Evolutionary conservation across 2,113 vertebrate species (phyloP), one percentile per base, ranked within the genome.

Genomic region (Dipodomys merriami): DNA sequence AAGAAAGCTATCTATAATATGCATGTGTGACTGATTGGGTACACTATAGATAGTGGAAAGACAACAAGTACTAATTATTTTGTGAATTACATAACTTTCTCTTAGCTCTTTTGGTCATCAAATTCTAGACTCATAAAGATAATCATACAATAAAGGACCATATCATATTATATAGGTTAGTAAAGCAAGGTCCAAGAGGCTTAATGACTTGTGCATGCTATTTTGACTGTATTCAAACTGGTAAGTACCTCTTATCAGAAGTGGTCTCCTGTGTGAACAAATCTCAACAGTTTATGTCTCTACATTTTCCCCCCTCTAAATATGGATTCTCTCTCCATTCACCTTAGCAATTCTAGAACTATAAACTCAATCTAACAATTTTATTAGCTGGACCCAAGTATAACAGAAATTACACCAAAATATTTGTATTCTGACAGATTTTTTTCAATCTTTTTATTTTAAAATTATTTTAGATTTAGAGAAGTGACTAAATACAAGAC

Each of bases 121-220:
- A 90, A 91, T 94, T 88, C 86, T 67, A 91, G 33, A 82, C 65
- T 73, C 87, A 83, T 82, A 91, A 89, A 81, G 90, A n/a, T 12
- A 92, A 71, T 78, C 77, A 83, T 29, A 23, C 62, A 49, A 1
- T 7, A 67, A 88, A 84, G 13, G 15, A 89, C 25, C 22, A 86
- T 7, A 67, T 19, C 7, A 7, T 53, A 44, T 93, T 69, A 92
- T 23, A 79, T 2, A 35, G n/a, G 29, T 53, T 74, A 94, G 74
- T 57, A 82, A 85, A 93, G 39, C 33, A 90, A 46, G 15, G 2
- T 57, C 15, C 6, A 53, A 7, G 16, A 20, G 30, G n/a, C 15
- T 78, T 81, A 84, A 74, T 86, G 53, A 74, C 84, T 73, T 90
- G 23, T 78, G 23, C 16, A 90, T 90, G 30, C 19, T 88, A 33